phyloP scores from a whole-genome alignment of 2,113 vertebrate species.

The Psittacara wagleri region DNA sequence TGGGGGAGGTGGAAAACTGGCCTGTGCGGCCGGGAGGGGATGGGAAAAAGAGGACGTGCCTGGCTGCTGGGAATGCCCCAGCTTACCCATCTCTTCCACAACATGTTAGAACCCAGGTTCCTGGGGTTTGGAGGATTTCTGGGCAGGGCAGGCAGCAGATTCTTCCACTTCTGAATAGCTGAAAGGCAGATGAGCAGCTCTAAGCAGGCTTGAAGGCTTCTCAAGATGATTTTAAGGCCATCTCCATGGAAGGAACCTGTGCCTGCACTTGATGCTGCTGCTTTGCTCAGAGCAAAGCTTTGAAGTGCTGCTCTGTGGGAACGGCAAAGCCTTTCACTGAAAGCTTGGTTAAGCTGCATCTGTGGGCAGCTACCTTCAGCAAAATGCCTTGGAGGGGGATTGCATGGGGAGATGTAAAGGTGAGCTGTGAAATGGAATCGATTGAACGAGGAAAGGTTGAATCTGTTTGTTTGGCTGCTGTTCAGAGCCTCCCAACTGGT shows the following conservation, averaged over 20 bases:
- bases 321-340: background rate
- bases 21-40: background rate
- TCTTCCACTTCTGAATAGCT: constrained; percentile 25
- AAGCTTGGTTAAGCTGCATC: constrained; percentile 11
- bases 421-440: background rate
- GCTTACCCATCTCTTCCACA: background rate
- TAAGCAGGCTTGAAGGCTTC: constrained; percentile 28
- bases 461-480: constrained; percentile 7
- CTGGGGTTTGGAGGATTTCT: constrained; percentile 26
- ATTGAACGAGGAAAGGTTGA: constrained; percentile 11
- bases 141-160: constrained; percentile 29
- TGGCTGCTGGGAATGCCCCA: constrained; percentile 23
- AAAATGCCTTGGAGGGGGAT: background rate
- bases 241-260: background rate
- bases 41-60: constrained; percentile 38
- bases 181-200: constrained; percentile 32
- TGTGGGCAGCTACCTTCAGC: constrained; percentile 25
- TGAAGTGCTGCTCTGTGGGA: constrained; percentile 54
- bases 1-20: constrained; percentile 10
- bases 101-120: constrained; percentile 12
- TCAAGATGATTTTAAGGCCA: constrained; percentile 7
- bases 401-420: background rate
- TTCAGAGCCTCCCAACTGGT: constrained; percentile 28
- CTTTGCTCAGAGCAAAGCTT: constrained; percentile 48
- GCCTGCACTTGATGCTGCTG: constrained; percentile 10